Base-by-base conservation (phyloP, 2,113 vertebrate genomes). In the Oryzias melastigma region DNA sequence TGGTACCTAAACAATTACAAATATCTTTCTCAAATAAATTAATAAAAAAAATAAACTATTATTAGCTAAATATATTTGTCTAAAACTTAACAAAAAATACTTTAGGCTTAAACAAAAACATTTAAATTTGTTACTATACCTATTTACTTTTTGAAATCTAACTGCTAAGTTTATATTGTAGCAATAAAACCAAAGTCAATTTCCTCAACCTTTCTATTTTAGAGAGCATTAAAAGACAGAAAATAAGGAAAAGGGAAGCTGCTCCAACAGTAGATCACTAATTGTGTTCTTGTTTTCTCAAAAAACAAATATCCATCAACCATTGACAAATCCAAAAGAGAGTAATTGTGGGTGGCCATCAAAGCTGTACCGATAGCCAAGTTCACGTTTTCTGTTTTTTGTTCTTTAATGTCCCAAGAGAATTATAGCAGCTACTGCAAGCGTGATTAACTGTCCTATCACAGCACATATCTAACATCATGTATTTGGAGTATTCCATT, bases 401-500 rank as follows among this genome's bases (percentile, higher is more conserved):
- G 15, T 6, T 5, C 44, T 53, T 20, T 16, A 20, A 16, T 35
- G 6, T 45, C 43, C 44, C 1, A 20, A 8, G 17, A 56, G 54
- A 62, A 62, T 16, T 71, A 27, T 41, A 59, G 18, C 57, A 18
- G 20, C 56, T 48, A 25, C 59, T 44, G 17, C 8, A 58, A 63
- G 46, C 13, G 7, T 27, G 41, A 65, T 35, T 43, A 71, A 57
- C 49, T 64, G 46, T 45, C 40, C 51, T 41, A 71, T 48, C 49
- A 45, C 8, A 55, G 53, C 43, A 17, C 6, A 52, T 79, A 66
- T 69, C 59, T 65, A 54, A 27, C 41, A 53, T 68, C 45, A 43
- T 0, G 17, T 50, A 65, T 74, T 56, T 66, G 65, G 75, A 72
- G 65, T 47, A 71, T 42, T 67, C 25, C 0, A 16, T 62, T 75